Percentiles rank a stretch among this genome's conserved stretches.
Evolutionary conservation across 2,797 vertebrate genomes (phyloP).

Genomic region (Clarias laeviceps): DNA sequence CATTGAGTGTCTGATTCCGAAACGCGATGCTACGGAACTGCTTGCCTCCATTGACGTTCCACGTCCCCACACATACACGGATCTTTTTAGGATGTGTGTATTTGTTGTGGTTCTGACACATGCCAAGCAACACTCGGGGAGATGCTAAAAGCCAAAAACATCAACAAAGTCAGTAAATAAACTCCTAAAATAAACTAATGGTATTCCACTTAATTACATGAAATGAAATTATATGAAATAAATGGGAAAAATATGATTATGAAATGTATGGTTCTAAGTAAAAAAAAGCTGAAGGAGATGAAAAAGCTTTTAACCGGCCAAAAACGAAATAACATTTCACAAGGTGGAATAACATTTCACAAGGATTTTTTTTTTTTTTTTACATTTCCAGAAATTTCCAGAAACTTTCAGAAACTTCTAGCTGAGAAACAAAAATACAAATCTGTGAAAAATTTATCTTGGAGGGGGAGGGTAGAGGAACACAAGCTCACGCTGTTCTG

Average conservation of each 20-base stretch:
- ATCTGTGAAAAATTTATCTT: no score
- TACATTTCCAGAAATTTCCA: slow-evolving; percentile 4
- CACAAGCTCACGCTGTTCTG: not conserved
- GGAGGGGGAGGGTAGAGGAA: not conserved
- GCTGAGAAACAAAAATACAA: not conserved
- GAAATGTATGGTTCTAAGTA: not conserved
- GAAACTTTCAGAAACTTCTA: no score
- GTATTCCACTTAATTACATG: no score
- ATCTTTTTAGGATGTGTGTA: slow-evolving; percentile 91
- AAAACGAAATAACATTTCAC: not conserved
- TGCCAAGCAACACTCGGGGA: slow-evolving; percentile 90
- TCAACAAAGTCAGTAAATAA: not conserved
- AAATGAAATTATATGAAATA: not conserved
- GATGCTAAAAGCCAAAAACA: slow-evolving; percentile 77
- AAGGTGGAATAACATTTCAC: not conserved
- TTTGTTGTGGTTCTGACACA: slow-evolving; percentile 95
- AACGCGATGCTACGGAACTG: slow-evolving; percentile 98
- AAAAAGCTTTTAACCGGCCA: not conserved
- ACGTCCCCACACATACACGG: slow-evolving; percentile 89
- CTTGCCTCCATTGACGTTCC: slow-evolving; percentile 98
- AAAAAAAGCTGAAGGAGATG: not conserved
- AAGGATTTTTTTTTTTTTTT: no score
- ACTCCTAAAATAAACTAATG: not conserved
- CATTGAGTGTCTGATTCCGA: slow-evolving; percentile 96
- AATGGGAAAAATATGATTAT: not conserved